These are phyloP conservation scores for Creontiades dilutus DNA, from an alignment of 2,888 invertebrate genomes.

Conservation along the genomic window DNA sequence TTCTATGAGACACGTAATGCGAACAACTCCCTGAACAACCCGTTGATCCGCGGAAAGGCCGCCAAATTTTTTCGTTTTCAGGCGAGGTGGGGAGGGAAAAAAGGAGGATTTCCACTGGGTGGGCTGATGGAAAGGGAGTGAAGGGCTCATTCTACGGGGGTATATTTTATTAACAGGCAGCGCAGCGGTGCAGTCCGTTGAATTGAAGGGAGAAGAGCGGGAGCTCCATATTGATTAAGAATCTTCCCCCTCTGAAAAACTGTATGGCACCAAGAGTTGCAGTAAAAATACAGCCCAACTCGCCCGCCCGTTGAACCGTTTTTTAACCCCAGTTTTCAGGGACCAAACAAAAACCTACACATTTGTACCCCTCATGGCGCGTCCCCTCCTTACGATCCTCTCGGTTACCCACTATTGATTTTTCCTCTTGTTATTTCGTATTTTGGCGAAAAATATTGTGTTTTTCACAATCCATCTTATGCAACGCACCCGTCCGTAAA, in stretches of 20 bases:
- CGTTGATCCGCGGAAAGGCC: not conserved
- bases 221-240: conserved; percentile 67
- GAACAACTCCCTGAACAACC: not conserved
- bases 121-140: not conserved
- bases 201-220: conserved; percentile 43
- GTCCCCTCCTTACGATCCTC: conserved; percentile 44
- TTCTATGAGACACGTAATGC: not conserved
- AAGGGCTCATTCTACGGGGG: conserved; percentile 59
- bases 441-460: not conserved
- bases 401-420: conserved; percentile 39
- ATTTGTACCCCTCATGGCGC: conserved; percentile 53
- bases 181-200: conserved; percentile 65
- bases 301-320: conserved; percentile 58
- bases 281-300: conserved; percentile 68
- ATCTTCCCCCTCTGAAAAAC: conserved; percentile 68
- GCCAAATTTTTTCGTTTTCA: not conserved
- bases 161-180: conserved; percentile 64
- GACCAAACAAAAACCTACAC: conserved; percentile 65
- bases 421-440: conserved; percentile 25
- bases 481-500: not conserved
- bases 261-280: conserved; percentile 66
- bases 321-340: conserved; percentile 58
- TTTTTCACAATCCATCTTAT: not conserved
- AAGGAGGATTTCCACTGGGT: not conserved
- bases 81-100: not conserved